A percentile compares a stretch with the other conserved stretches of the same genome.
These are phyloP conservation scores for Pycnomerus fuliginosus DNA, from an alignment of 2,888 invertebrate species.

Conservation along the genomic window DNA sequence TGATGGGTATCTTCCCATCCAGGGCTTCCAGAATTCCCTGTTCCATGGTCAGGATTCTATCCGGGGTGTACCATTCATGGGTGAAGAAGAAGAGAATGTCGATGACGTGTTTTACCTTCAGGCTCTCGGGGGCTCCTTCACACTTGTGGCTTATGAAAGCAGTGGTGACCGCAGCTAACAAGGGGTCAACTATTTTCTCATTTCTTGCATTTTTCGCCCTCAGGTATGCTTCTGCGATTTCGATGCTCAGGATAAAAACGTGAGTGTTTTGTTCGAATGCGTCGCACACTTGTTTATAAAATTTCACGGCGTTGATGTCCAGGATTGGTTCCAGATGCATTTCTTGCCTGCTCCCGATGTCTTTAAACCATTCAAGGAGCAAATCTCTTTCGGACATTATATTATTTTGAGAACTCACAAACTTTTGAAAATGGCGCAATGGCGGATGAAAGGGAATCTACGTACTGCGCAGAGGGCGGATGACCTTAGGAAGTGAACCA, in stretches of 20 bases:
- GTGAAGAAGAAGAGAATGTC: constrained; percentile 11
- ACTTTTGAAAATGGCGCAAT: too few relatives aligned
- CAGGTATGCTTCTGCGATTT: constrained; percentile 16
- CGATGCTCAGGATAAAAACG: constrained; percentile 16
- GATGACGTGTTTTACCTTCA: constrained; percentile 9
- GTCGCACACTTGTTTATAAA: constrained; percentile 14
- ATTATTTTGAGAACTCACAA: too few relatives aligned
- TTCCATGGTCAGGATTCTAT: constrained; percentile 6
- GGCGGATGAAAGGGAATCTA: too few relatives aligned
- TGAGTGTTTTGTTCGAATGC: constrained; percentile 8
- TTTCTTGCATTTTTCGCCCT: constrained; percentile 6
- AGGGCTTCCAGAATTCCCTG: constrained; percentile 9
- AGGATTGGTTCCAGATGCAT: constrained; percentile 7
- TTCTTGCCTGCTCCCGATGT: constrained; percentile 1
- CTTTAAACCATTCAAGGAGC: constrained; percentile 11
- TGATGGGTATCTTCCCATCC: constrained; percentile 10
- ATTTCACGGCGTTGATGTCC: neutral
- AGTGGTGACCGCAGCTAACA: constrained; percentile 6
- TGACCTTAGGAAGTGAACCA: too few relatives aligned
- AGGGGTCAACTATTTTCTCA: constrained; percentile 14
- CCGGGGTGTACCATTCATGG: constrained; percentile 3
- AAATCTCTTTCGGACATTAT: constrained; percentile 14
- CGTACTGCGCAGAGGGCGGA: too few relatives aligned
- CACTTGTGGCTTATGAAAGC: constrained; percentile 17
- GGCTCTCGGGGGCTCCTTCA: constrained; percentile 9